Percentiles rank a stretch among this genome's conserved stretches.
These are phyloP conservation scores for Microcebus griseorufus DNA, from an alignment of 2,113 vertebrate genomes.

Conservation along the genomic window DNA sequence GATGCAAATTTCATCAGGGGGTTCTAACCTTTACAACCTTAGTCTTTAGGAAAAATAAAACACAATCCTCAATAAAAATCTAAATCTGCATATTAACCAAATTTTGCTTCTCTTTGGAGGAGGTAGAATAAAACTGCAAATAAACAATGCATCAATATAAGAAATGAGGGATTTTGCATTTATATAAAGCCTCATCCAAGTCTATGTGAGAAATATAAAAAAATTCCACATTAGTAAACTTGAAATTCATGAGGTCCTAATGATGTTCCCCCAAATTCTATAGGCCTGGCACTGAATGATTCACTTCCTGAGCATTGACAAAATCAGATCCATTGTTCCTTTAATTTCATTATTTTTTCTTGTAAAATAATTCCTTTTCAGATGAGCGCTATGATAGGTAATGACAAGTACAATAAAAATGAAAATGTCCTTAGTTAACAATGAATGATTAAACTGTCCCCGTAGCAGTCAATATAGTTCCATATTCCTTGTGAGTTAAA, in stretches of 20 bases:
- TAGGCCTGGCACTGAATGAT: neutral
- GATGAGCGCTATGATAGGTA: neutral
- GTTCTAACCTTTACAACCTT: neutral
- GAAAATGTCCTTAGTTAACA: conserved; percentile 25
- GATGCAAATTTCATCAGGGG: neutral
- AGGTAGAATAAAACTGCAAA: neutral
- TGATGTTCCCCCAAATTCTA: neutral
- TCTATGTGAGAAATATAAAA: conserved; percentile 17
- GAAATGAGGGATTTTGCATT: conserved; percentile 37
- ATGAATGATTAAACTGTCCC: conserved; percentile 46
- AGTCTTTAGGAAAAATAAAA: conserved; percentile 16
- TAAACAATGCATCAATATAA: conserved; percentile 12
- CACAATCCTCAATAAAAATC: conserved; percentile 12
- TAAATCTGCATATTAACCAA: conserved; percentile 46
- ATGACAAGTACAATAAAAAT: conserved; percentile 46
- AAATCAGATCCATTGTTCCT: conserved; percentile 56
- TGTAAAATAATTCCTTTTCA: conserved; percentile 52
- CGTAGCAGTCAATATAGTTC: neutral
- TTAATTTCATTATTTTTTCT: conserved; percentile 55
- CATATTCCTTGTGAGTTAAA: conserved; percentile 17
- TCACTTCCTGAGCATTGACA: conserved; percentile 29
- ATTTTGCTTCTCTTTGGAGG: conserved; percentile 43
- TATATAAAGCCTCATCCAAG: conserved; percentile 14
- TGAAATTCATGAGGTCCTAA: conserved; percentile 36
- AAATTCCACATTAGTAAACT: neutral